A percentile compares a stretch with the other conserved stretches of the same genome.
These are phyloP conservation scores for Cataglyphis hispanica DNA, from an alignment of 1,140 invertebrate species.

Conservation along the genomic window DNA sequence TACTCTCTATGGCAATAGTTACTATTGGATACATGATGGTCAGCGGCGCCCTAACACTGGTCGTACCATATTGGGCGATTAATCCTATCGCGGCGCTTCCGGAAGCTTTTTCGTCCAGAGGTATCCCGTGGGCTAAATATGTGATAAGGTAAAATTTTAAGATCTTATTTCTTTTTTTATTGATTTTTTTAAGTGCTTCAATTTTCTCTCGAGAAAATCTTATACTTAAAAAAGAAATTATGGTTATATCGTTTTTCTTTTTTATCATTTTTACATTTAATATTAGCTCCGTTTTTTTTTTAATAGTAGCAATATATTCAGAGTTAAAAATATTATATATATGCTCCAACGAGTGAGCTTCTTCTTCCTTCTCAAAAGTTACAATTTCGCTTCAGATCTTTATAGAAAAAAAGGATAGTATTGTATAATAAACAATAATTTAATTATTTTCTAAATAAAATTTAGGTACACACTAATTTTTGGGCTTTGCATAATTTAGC, in stretches of 20 bases:
- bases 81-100: conserved; percentile 93
- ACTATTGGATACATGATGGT: conserved; percentile 94
- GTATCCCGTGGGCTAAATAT: conserved; percentile 94
- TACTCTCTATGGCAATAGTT: conserved; percentile 92
- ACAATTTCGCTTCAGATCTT: neutral
- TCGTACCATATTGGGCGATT: conserved; percentile 93
- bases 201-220: neutral
- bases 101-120: conserved; percentile 92
- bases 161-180: neutral
- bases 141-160: conserved; percentile 87
- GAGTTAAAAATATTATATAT: conserved; percentile 4
- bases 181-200: neutral
- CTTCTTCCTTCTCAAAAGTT: neutral
- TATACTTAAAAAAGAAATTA: neutral
- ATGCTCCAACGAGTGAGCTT: neutral
- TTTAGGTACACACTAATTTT: too few species aligned
- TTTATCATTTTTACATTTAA: conserved; percentile 1
- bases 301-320: too few species aligned
- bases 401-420: neutral
- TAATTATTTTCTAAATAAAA: conserved; percentile 5
- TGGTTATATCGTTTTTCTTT: neutral
- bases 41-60: conserved; percentile 92
- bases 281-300: too few species aligned
- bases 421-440: neutral
- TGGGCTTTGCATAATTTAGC: conserved; percentile 81